A percentile compares a stretch with the other conserved stretches of the same genome.
phyloP scores from a whole-genome alignment of 1,140 invertebrate genomes.

The Pseudobourletiella spinata region DNA sequence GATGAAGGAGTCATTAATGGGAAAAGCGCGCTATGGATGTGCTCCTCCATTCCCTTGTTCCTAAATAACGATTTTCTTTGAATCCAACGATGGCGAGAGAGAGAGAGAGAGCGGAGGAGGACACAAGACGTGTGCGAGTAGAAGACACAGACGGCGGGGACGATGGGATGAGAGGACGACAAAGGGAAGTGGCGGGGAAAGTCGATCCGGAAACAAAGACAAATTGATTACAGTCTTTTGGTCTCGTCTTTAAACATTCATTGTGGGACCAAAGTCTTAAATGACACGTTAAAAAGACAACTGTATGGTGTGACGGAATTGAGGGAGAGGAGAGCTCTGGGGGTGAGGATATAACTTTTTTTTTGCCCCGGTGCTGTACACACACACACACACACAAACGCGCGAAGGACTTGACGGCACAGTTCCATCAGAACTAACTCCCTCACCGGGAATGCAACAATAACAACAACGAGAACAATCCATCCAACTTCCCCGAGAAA shows the following conservation, averaged over 20 bases:
- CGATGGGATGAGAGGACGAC: no score
- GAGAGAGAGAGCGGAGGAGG: no score
- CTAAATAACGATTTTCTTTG: no score
- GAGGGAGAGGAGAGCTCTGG: not conserved
- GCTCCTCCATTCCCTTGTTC: no score
- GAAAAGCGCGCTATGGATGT: no score
- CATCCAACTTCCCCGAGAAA: no score
- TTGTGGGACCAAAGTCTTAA: slow-evolving; percentile 13
- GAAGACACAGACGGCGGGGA: no score
- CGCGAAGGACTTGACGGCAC: not conserved
- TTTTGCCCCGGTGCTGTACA: not conserved
- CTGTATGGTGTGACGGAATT: not conserved
- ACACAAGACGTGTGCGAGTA: no score
- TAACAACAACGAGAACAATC: not conserved
- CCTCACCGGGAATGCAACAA: not conserved
- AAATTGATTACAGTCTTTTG: slow-evolving; percentile 22
- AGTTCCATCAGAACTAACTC: not conserved
- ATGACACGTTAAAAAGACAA: slow-evolving; percentile 21
- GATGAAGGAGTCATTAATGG: no score
- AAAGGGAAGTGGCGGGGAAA: no score
- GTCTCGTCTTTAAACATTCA: slow-evolving; percentile 20
- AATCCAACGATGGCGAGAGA: no score
- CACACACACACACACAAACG: not conserved
- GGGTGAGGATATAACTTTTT: no score
- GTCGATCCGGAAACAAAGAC: slow-evolving; percentile 14